Conservation (phyloP, 2,113 vertebrate genomes). For the Psilopsiagon aurifrons region DNA sequence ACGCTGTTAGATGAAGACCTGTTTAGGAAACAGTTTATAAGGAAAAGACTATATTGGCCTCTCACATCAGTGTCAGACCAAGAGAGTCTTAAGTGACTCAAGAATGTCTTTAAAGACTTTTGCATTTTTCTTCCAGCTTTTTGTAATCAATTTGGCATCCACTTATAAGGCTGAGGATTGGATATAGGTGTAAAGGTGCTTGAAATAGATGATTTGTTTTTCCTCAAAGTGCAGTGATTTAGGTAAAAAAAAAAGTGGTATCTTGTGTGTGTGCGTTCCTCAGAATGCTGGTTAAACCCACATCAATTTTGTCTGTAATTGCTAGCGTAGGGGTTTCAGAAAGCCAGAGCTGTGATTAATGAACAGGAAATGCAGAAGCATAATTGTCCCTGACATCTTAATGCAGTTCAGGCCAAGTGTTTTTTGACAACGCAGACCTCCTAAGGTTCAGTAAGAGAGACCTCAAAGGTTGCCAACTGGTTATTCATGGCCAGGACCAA, state of each 20-base stretch:
- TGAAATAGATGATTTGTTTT: constrained; percentile 53
- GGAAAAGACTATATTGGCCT: constrained; percentile 19
- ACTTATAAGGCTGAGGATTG: not conserved
- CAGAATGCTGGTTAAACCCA: not conserved
- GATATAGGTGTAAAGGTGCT: not conserved
- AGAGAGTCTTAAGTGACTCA: not conserved
- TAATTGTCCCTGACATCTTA: constrained; percentile 30
- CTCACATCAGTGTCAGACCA: not conserved
- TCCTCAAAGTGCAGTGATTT: constrained; percentile 30
- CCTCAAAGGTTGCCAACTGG: constrained; percentile 38
- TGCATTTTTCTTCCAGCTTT: not conserved
- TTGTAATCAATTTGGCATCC: constrained; percentile 29
- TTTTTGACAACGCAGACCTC: not conserved
- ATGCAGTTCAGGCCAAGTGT: constrained; percentile 5
- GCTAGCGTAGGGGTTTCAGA: not conserved
- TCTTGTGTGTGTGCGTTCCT: not conserved
- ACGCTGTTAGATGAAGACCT: not conserved
- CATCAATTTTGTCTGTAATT: constrained; percentile 1
- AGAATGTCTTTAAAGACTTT: not conserved
- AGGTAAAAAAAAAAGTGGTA: not conserved
- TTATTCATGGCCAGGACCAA: constrained; percentile 24
- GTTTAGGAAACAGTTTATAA: not conserved
- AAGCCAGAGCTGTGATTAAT: constrained; percentile 27
- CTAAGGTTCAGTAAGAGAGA: constrained; percentile 10
- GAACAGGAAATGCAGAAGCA: not conserved